These are phyloP conservation scores for Porites divaricata DNA, from an alignment of 92 coral and sea anemone species.

Conservation along the genomic window DNA sequence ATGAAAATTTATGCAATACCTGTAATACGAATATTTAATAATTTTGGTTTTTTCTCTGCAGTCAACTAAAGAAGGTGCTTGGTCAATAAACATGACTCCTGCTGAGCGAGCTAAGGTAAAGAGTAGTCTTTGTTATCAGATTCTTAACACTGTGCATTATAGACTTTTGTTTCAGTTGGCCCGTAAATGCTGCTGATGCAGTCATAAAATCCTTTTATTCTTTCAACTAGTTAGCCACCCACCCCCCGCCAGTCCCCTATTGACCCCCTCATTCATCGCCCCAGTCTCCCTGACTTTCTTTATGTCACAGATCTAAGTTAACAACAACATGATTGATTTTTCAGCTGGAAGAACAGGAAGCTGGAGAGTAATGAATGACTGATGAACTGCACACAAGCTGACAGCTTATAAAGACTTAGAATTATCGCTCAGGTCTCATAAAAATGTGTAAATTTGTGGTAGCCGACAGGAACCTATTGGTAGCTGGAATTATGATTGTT, in stretches of 20 bases:
- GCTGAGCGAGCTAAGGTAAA: conserved; percentile 34
- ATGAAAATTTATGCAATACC: not conserved
- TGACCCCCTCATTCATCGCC: not conserved
- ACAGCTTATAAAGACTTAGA: not conserved
- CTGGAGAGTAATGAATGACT: not conserved
- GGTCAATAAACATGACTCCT: conserved; percentile 23
- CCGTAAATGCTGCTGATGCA: no score
- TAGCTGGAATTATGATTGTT: no score
- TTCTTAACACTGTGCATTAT: not conserved
- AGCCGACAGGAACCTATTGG: no score
- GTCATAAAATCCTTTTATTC: no score
- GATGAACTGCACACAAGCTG: not conserved
- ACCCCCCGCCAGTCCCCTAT: not conserved
- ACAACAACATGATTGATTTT: not conserved
- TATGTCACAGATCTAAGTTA: no score
- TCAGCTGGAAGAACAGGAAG: conserved; percentile 13
- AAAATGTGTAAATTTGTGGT: no score
- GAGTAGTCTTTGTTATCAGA: no score
- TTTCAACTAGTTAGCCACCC: not conserved
- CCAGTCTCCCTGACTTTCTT: not conserved
- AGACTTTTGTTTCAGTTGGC: no score
- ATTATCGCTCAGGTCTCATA: no score
- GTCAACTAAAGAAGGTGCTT: conserved; percentile 30
- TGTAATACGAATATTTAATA: not conserved
- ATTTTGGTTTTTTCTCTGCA: not conserved